A percentile compares a stretch with the other conserved stretches of the same genome.
Evolutionary conservation across 2,113 vertebrate species (phyloP).

Genomic region (Pelecanus crispus): DNA sequence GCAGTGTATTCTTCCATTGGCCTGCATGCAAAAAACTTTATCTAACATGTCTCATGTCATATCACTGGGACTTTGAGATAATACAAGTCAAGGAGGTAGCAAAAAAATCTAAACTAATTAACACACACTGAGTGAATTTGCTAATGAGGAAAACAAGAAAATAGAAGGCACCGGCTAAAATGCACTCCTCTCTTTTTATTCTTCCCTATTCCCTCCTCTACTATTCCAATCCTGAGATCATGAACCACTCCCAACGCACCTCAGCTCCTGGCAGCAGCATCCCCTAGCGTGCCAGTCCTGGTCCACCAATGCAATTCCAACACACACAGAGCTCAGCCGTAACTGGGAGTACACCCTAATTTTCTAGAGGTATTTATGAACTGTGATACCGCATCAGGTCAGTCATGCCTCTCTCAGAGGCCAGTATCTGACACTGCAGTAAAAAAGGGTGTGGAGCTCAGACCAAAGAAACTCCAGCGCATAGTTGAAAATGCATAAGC

Average conservation of each 20-base stretch:
- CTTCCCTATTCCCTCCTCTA: not conserved
- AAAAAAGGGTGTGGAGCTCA: not conserved
- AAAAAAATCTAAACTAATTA: not conserved
- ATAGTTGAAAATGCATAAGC: not conserved
- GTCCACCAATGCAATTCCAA: not conserved
- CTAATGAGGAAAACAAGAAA: not conserved
- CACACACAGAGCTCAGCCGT: not conserved
- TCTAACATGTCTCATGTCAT: not conserved
- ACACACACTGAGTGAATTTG: not conserved
- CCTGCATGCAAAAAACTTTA: not conserved
- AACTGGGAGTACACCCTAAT: not conserved
- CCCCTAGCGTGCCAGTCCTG: not conserved
- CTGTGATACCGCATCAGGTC: not conserved
- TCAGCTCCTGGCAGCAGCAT: not conserved
- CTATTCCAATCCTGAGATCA: not conserved
- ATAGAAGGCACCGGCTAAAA: not conserved
- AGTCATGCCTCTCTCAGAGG: not conserved
- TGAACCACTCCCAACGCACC: accelerated
- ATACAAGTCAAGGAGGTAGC: not conserved
- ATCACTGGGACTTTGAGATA: not conserved
- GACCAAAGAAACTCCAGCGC: not conserved
- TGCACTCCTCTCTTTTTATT: not conserved
- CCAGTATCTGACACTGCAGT: not conserved
- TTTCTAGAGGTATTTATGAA: not conserved
- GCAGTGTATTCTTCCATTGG: not conserved